phyloP scores from a whole-genome alignment of 2,113 vertebrate genomes.

The Rhinichthys klamathensis region DNA sequence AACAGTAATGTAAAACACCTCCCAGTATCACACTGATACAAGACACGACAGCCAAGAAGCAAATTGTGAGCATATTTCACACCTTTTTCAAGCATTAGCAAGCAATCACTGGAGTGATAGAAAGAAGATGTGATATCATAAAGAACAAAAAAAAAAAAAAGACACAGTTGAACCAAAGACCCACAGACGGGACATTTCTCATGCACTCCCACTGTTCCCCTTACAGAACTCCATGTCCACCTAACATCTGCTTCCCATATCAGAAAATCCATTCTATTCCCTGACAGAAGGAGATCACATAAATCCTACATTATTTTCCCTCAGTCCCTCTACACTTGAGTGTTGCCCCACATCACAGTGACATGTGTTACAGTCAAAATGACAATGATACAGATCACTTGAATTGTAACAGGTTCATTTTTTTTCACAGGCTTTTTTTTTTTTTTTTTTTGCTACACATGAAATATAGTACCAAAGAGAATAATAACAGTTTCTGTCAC shows the following conservation, averaged over 20 bases:
- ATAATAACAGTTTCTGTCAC: neutral
- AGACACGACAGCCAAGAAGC: conserved; percentile 63
- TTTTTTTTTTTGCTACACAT: neutral
- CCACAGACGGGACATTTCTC: conserved; percentile 68
- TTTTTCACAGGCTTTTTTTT: too few species aligned
- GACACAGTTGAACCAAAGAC: conserved; percentile 59
- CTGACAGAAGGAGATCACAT: conserved; percentile 66
- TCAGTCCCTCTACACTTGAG: neutral
- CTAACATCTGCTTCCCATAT: conserved; percentile 78
- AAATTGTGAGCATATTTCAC: conserved; percentile 75
- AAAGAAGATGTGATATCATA: conserved; percentile 68
- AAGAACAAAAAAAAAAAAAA: conserved; percentile 64
- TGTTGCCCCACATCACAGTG: neutral
- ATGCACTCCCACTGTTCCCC: conserved; percentile 65
- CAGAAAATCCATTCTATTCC: conserved; percentile 58
- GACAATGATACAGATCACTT: neutral
- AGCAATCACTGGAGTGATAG: conserved; percentile 72
- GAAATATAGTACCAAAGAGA: neutral
- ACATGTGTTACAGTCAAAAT: neutral
- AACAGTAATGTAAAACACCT: conserved; percentile 57
- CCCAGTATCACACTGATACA: conserved; percentile 54
- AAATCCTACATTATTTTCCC: conserved; percentile 63
- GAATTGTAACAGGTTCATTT: neutral
- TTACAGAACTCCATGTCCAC: conserved; percentile 58
- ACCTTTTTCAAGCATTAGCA: conserved; percentile 66